Base-by-base conservation (phyloP, 1,140 invertebrate genomes). In the Lepidurus couesii region DNA sequence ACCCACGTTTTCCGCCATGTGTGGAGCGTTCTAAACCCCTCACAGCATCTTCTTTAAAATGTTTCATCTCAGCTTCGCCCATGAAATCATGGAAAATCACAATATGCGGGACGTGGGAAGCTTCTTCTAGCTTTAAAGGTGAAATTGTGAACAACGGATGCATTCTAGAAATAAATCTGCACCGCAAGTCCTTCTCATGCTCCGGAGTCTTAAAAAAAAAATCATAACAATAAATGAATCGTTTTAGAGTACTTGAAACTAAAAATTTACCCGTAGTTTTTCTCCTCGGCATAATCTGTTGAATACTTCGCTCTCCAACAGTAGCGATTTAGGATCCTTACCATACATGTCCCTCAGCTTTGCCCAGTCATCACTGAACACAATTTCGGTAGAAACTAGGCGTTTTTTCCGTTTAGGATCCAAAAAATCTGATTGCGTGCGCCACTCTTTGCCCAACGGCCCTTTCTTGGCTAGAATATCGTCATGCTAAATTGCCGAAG, bases 51-150 rank as follows among this genome's bases (percentile, higher is more conserved):
- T 83, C 78, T 80, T 87, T 87, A 26, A 89, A 83, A n/a, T 82
- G 78, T 24, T 85, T 82, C 26, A 87, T 86, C 81, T 89, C 87
- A 9, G 80, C 79, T 42, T 86, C 84, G 6, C 84, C 85, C 16
- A 89, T 82, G 43, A 89, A 83, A 81, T 89, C 84, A 81, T 88
- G 87, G 81, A 86, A 86, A 26, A 88, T 79, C 1, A 87, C 84
- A 73, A 90, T 84, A 81, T 84, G 85, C 16, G 89, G 89, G 44
- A 86, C 82, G 9, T 84, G 79, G 77, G 86, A 85, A 47, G 86
- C 80, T 16, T 85, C 84, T 83, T 90, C 89, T 80, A 89, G 83
- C 82, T 87, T 88, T 3, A 87, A 82, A 7, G 89, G 89, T 42
- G 83, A 82, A 7, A 89, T 80, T 0, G 85, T 78, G 13, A 89